Conservation (phyloP, 1,140 invertebrate genomes). For the Planococcus citri region DNA sequence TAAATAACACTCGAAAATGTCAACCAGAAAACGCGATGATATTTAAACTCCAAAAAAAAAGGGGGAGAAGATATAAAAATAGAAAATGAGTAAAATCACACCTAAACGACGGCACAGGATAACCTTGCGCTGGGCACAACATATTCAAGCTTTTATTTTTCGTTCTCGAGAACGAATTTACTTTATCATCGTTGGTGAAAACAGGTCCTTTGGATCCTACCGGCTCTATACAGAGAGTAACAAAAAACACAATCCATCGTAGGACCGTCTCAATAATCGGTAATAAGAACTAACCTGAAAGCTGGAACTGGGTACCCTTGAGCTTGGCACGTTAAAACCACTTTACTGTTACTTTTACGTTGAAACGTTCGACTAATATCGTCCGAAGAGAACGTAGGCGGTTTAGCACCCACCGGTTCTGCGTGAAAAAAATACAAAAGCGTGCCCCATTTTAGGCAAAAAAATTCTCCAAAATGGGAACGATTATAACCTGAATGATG, state of each 20-base stretch:
- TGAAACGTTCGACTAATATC: conserved; percentile 31
- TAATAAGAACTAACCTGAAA: conserved; percentile 42
- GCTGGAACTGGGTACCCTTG: conserved; percentile 59
- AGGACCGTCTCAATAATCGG: neutral
- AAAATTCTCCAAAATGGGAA: neutral
- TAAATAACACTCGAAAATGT: neutral
- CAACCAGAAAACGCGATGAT: neutral
- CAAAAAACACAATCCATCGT: conserved; percentile 8
- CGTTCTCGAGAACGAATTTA: conserved; percentile 44
- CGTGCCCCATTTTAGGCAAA: conserved; percentile 1
- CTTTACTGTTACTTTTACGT: conserved; percentile 21
- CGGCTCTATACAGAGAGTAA: conserved; percentile 48
- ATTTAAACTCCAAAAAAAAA: no score
- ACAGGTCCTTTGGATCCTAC: conserved; percentile 51
- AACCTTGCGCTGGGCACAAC: conserved; percentile 46
- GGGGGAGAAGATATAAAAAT: no score
- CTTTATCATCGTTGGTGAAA: conserved; percentile 40
- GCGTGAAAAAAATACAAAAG: conserved; percentile 28
- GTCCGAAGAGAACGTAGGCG: conserved; percentile 51
- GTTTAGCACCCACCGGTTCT: conserved; percentile 54
- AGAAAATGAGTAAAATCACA: conserved; percentile 31
- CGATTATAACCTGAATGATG: conserved; percentile 42
- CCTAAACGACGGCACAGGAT: conserved; percentile 43
- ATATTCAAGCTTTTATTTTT: conserved; percentile 35
- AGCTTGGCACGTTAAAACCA: conserved; percentile 44